These are phyloP conservation scores for Ernsta delagoae DNA, from an alignment of 2,888 invertebrate species.

Conservation along the genomic window DNA sequence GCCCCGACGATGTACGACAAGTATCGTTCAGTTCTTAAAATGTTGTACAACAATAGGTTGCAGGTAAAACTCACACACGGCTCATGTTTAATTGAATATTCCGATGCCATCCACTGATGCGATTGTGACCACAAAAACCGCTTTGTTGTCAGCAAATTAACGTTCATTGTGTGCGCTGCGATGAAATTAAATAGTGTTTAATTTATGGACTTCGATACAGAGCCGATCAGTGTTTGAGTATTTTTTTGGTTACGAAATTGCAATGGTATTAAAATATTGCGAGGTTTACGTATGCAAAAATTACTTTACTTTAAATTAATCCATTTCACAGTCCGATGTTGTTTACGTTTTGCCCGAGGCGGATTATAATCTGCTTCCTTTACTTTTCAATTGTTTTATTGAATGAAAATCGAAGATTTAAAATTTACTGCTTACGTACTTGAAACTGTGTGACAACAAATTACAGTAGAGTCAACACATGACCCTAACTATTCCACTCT, in stretches of 20 bases:
- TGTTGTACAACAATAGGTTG: neutral
- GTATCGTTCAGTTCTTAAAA: no score
- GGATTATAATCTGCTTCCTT: no score
- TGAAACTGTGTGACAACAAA: neutral
- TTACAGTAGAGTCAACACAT: neutral
- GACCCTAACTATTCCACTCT: neutral
- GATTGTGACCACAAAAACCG: slow-evolving; percentile 53
- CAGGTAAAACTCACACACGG: slow-evolving; percentile 13
- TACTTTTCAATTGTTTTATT: no score
- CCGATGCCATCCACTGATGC: slow-evolving; percentile 46
- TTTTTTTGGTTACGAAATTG: neutral
- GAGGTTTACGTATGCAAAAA: slow-evolving; percentile 1
- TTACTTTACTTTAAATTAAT: neutral
- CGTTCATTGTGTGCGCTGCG: slow-evolving; percentile 49
- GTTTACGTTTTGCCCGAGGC: neutral
- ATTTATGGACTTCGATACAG: slow-evolving; percentile 26
- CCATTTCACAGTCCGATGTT: neutral
- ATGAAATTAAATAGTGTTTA: slow-evolving; percentile 36
- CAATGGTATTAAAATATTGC: slow-evolving; percentile 2
- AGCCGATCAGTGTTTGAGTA: slow-evolving; percentile 21
- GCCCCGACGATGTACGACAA: no score
- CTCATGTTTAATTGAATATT: slow-evolving; percentile 50
- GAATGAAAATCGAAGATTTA: no score
- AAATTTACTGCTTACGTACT: neutral
- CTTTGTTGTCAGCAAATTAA: slow-evolving; percentile 65